Percentiles rank a stretch among this genome's conserved stretches.
Conservation (phyloP, 2,888 invertebrate species). For the Ophonus ardosiacus region DNA sequence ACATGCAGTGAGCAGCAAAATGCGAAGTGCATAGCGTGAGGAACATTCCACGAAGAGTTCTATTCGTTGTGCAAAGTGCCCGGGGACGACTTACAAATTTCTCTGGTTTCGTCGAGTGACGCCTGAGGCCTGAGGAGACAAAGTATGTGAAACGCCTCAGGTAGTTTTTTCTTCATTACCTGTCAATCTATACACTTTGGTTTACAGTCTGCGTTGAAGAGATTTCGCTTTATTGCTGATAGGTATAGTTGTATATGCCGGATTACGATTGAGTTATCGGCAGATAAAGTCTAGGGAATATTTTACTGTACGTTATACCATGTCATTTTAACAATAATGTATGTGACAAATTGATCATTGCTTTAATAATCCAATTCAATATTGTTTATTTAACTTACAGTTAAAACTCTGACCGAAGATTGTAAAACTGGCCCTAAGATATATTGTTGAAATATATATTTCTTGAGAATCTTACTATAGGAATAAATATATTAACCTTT, state of each 20-base stretch:
- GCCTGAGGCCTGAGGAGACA: slow-evolving; percentile 10
- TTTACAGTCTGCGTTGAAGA: neutral
- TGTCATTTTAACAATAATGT: too few relatives aligned
- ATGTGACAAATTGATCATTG: too few relatives aligned
- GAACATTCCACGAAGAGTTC: slow-evolving; percentile 14
- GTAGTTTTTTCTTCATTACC: slow-evolving; percentile 54
- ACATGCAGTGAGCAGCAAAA: slow-evolving; percentile 2
- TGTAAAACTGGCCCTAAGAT: too few relatives aligned
- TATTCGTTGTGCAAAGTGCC: slow-evolving; percentile 23
- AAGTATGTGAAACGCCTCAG: slow-evolving; percentile 1
- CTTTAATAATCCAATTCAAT: too few relatives aligned
- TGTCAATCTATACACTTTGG: slow-evolving; percentile 37
- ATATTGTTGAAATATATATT: too few relatives aligned
- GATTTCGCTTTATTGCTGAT: neutral
- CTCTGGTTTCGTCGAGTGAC: neutral
- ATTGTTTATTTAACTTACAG: too few relatives aligned
- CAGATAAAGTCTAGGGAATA: too few relatives aligned
- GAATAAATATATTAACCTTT: too few relatives aligned
- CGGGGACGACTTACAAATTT: slow-evolving; percentile 49
- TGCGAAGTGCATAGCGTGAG: neutral
- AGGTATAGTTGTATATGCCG: neutral
- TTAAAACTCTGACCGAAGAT: too few relatives aligned
- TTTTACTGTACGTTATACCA: too few relatives aligned
- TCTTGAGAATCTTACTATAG: too few relatives aligned
- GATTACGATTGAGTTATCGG: too few relatives aligned